These are phyloP conservation scores for Pantelozetes paolii DNA, from an alignment of 2,888 invertebrate species.

Conservation along the genomic window DNA sequence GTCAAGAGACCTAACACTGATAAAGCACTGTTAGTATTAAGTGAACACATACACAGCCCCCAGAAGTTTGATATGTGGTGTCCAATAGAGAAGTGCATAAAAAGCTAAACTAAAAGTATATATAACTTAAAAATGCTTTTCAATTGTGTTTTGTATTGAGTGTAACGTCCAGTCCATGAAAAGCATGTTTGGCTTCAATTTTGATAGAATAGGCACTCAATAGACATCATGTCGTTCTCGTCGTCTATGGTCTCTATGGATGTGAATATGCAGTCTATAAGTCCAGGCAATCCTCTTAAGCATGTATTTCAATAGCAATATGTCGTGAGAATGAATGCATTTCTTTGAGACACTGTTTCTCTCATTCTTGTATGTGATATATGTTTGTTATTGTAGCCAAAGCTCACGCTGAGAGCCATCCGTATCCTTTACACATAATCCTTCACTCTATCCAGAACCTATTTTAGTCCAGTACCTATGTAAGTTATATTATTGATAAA, in stretches of 20 bases:
- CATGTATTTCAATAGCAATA: conserved; percentile 31
- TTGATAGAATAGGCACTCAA: not conserved
- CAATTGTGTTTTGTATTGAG: not conserved
- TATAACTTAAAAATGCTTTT: not conserved
- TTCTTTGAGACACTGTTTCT: not conserved
- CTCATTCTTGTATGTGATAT: not conserved
- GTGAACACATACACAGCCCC: too few species aligned
- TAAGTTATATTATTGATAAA: conserved; percentile 25
- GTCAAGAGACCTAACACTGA: not conserved
- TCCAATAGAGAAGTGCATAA: not conserved
- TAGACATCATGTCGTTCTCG: conserved; percentile 27
- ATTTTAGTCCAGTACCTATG: not conserved
- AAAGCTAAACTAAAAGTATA: not conserved
- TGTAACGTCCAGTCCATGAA: not conserved
- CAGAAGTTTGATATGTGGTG: not conserved
- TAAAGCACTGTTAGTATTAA: not conserved
- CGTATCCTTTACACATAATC: conserved; percentile 28
- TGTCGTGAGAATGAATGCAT: conserved; percentile 30
- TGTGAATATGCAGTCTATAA: conserved; percentile 12
- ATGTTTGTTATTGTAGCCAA: conserved; percentile 28
- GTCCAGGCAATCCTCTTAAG: conserved; percentile 22
- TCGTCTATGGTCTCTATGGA: conserved; percentile 3
- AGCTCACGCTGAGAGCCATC: conserved; percentile 6
- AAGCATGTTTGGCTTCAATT: conserved; percentile 6
- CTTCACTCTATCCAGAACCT: conserved; percentile 28